Percentiles rank a stretch among this genome's conserved stretches.
phyloP scores from a whole-genome alignment of 1,140 invertebrate genomes.

The Calycopis cecrops region DNA sequence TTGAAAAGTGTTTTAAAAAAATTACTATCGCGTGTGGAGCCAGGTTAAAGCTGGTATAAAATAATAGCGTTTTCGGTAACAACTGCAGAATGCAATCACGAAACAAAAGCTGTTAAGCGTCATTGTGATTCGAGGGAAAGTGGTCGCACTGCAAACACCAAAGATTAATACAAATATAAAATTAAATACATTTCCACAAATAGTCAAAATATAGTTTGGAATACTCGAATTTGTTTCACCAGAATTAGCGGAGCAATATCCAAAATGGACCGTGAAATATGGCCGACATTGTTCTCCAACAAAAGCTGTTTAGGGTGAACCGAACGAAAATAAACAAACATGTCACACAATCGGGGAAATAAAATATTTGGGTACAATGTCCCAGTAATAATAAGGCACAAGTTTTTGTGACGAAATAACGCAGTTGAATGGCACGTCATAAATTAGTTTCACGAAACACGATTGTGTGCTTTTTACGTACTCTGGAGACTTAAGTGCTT shows the following conservation, averaged over 20 bases:
- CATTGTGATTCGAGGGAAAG: too few species aligned
- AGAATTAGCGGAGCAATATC: conserved; percentile 13
- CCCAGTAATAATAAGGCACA: conserved; percentile 27
- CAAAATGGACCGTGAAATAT: conserved; percentile 56
- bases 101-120: too few species aligned
- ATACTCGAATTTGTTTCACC: not conserved
- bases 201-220: too few species aligned
- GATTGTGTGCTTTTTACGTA: conserved; percentile 20
- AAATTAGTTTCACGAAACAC: conserved; percentile 64
- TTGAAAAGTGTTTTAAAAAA: too few species aligned
- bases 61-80: too few species aligned
- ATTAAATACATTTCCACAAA: too few species aligned
- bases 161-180: too few species aligned
- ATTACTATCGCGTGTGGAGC: too few species aligned
- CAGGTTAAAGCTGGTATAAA: too few species aligned
- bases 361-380: conserved; percentile 66
- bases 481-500: not conserved
- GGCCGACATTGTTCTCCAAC: conserved; percentile 52
- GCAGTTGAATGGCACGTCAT: conserved; percentile 52
- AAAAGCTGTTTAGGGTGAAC: conserved; percentile 66
- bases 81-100: too few species aligned
- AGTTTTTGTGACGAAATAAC: not conserved
- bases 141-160: too few species aligned
- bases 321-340: conserved; percentile 71
- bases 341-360: conserved; percentile 58